Conservation (phyloP, 2,797 vertebrate genomes). For the Arrhamphus sclerolepis region DNA sequence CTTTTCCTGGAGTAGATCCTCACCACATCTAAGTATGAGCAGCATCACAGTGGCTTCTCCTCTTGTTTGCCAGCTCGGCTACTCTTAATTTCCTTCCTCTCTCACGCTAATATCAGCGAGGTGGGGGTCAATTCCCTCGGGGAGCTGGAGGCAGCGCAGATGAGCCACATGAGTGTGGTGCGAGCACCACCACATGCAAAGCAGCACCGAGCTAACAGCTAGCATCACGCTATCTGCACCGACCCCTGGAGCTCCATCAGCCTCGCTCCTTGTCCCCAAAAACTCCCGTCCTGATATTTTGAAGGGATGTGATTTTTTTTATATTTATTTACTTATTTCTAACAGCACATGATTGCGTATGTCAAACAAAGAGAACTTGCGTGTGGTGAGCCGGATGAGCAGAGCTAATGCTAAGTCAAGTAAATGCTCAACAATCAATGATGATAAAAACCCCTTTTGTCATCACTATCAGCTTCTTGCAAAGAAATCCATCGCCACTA, state of each 20-base stretch:
- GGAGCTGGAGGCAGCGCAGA: constrained; percentile 60
- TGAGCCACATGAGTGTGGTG: constrained; percentile 62
- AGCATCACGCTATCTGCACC: constrained; percentile 3
- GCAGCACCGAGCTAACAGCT: constrained; percentile 23
- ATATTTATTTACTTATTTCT: too few species aligned
- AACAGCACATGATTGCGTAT: too few species aligned
- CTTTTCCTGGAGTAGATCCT: constrained; percentile 14
- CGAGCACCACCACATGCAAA: constrained; percentile 18
- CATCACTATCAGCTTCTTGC: constrained; percentile 14
- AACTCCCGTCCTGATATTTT: constrained; percentile 42
- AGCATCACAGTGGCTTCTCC: constrained; percentile 32
- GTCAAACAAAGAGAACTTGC: too few species aligned
- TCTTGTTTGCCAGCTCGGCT: constrained; percentile 53
- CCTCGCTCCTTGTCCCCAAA: background rate
- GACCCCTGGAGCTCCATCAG: constrained; percentile 18
- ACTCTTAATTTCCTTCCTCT: constrained; percentile 66
- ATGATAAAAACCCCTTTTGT: background rate
- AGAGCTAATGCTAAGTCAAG: too few species aligned
- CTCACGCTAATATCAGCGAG: constrained; percentile 45
- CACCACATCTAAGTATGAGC: constrained; percentile 29
- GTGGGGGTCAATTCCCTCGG: constrained; percentile 45
- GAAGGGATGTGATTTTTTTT: constrained; percentile 34
- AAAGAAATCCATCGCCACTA: constrained; percentile 17
- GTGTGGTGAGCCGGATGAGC: too few species aligned
- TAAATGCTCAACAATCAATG: too few species aligned